Evolutionary conservation across 2,797 vertebrate genomes (phyloP).

Genomic region (Perodicticus potto): DNA sequence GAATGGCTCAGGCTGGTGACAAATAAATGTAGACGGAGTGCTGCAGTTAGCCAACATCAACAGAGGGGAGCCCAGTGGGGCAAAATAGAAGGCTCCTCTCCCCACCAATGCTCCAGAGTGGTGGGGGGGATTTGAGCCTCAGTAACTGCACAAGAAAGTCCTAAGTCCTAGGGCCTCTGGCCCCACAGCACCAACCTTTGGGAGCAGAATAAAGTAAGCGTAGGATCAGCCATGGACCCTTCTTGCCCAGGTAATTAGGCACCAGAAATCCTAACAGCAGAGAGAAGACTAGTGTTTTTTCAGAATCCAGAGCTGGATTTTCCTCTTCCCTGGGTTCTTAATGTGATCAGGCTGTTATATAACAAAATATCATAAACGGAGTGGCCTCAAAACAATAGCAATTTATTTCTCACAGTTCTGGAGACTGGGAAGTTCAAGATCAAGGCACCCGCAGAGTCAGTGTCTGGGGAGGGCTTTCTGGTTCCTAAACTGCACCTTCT

Average conservation of each 20-base stretch:
- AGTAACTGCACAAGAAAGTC: background rate
- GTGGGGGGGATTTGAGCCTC: background rate
- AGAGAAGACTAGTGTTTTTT: background rate
- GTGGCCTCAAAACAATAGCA: background rate
- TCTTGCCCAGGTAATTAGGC: background rate
- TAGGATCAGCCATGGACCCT: background rate
- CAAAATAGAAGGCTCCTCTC: background rate
- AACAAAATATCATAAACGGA: background rate
- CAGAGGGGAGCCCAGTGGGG: too few relatives aligned
- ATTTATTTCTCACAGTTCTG: background rate
- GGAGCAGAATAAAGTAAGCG: background rate
- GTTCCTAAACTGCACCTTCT: background rate
- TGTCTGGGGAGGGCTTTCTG: background rate
- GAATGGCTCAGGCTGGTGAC: background rate
- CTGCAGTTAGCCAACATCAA: background rate
- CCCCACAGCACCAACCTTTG: rapidly evolving
- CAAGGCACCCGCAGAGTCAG: background rate
- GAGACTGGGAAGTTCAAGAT: background rate
- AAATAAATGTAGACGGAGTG: background rate
- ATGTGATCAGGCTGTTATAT: background rate
- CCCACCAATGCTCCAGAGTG: background rate
- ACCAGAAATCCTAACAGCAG: too few relatives aligned
- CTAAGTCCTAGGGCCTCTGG: background rate
- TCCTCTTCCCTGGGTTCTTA: background rate
- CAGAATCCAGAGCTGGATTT: background rate